Base-by-base conservation (phyloP, 2,113 vertebrate genomes). In the Cheilinus undulatus region DNA sequence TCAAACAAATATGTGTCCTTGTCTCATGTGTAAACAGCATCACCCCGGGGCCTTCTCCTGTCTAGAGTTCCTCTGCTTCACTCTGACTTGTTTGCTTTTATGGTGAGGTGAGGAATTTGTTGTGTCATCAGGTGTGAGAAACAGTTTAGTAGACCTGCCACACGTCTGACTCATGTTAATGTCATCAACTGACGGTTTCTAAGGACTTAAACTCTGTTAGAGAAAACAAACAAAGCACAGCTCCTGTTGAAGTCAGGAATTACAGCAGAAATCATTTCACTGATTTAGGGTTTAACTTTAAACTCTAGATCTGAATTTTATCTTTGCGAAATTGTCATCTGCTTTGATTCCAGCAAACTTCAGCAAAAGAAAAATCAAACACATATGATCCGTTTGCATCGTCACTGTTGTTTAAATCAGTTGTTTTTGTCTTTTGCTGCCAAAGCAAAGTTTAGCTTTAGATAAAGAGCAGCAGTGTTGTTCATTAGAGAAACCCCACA, bases 21-120 rank as follows among this genome's bases (percentile, higher is more conserved):
- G 36, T 11, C 49, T 84, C 75, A 70, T 85, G 77, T 80, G 65
- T 74, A 72, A 69, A 74, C 64, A 61, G 49, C 36, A 54, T 69
- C 62, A 8, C 50, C 73, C 49, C 12, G 49, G 69, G 62, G 52
- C 43, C 9, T 23, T 20, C 69, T 26, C 62, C 67, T 78, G 76
- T 67, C 62, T 48, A 19, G 46, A 69, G 50, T 49, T 51, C 59
- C 26, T 72, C 56, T 58, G 50, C 23, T 32, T 76, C 54, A 58
- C 32, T 24, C 66, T 11, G 52, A 62, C 60, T 70, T 83, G 75
- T 89, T 86, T 90, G 77, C 78, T 63, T 59, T 88, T 61, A 74
- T 79, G 80, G 27, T 60, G 38, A 54, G 27, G 82, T 81, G 82
- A 80, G 73, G 85, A 87, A 89, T 90, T 65, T 74, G 34, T 80